Conservation (phyloP, 2,797 vertebrate genomes). For the Aplochiton taeniatus region DNA sequence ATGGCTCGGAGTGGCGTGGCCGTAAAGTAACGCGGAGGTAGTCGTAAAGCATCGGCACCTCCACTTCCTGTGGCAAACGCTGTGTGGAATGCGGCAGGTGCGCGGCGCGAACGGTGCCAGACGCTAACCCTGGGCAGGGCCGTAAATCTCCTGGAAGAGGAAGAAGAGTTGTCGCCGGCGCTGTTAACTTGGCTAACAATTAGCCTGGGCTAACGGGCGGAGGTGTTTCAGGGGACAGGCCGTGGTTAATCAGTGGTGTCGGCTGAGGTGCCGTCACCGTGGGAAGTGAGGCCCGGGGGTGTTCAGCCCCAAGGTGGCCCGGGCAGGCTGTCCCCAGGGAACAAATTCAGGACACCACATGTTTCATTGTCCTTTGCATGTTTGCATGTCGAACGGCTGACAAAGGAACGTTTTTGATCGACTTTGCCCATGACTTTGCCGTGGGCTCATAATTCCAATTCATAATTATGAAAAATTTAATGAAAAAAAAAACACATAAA, state of each 20-base stretch:
- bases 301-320: neutral
- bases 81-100: constrained; percentile 45
- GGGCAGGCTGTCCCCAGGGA: no score
- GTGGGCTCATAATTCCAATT: no score
- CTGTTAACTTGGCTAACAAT: constrained; percentile 78
- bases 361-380: neutral
- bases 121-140: constrained; percentile 21
- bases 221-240: constrained; percentile 85
- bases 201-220: constrained; percentile 77
- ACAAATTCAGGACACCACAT: no score
- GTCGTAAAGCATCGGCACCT: constrained; percentile 30
- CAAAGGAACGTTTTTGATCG: no score
- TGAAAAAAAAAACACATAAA: no score
- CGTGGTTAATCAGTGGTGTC: constrained; percentile 88
- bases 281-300: constrained; percentile 44
- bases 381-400: neutral
- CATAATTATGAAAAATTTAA: no score
- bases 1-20: constrained; percentile 1
- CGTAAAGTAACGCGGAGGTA: constrained; percentile 19
- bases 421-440: no score
- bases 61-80: constrained; percentile 28
- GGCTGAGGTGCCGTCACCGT: constrained; percentile 58
- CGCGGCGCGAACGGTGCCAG: constrained; percentile 38
- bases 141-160: constrained; percentile 41
- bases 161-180: constrained; percentile 43